A percentile compares a stretch with the other conserved stretches of the same genome.
phyloP scores from a whole-genome alignment of 2,797 vertebrate species.

The Adelosebastes latens region DNA sequence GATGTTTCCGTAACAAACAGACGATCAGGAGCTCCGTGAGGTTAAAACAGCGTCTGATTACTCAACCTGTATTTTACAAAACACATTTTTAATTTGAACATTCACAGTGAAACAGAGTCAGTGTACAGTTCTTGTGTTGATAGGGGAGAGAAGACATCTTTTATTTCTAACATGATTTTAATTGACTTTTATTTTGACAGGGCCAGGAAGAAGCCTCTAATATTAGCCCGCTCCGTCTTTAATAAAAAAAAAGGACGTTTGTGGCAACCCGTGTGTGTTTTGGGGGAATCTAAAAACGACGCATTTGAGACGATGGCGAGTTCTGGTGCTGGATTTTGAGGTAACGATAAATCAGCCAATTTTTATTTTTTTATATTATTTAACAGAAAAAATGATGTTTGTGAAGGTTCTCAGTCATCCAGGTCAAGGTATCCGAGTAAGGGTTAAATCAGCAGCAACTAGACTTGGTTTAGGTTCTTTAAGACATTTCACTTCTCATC shows the following conservation, averaged over 20 bases:
- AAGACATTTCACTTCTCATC: too few relatives aligned
- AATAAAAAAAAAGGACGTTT: constrained; percentile 67
- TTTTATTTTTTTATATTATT: too few relatives aligned
- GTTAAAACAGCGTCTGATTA: not conserved
- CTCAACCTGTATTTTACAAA: not conserved
- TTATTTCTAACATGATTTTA: not conserved
- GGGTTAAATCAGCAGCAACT: too few relatives aligned
- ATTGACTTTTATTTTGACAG: constrained; percentile 32
- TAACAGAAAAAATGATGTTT: too few relatives aligned
- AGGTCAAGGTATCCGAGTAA: too few relatives aligned
- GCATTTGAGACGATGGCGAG: not conserved
- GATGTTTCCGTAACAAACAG: not conserved
- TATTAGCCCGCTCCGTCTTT: constrained; percentile 46
- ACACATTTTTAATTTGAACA: not conserved
- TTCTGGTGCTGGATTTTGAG: not conserved
- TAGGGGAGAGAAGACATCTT: too few relatives aligned
- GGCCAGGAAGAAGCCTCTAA: constrained; percentile 17
- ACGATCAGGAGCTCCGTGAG: not conserved
- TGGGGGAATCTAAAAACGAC: not conserved
- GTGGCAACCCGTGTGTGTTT: constrained; percentile 12
- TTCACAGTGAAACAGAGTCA: not conserved
- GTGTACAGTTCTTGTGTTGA: not conserved
- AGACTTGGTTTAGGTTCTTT: too few relatives aligned
- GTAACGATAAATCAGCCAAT: too few relatives aligned
- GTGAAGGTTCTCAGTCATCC: too few relatives aligned